Base-by-base conservation (phyloP, 2,888 invertebrate species). In the Ochropleura plecta region DNA sequence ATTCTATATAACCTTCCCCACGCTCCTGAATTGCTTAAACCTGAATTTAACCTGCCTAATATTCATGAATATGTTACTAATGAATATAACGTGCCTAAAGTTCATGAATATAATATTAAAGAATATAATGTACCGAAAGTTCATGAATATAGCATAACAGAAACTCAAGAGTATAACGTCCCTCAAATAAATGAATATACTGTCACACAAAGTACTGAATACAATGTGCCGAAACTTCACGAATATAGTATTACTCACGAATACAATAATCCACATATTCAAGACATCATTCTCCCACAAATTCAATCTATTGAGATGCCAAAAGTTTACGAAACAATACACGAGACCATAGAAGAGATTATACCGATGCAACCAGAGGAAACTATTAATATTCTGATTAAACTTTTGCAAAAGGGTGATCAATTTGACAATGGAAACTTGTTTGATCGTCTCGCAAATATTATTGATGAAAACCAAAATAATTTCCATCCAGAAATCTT, bases 281-380 rank as follows among this genome's bases (percentile, higher is more conserved):
- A 69, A 8, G 62, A 79, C n/a, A 75, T 75, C 48, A 42, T 74
- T 10, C 12, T 57, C 12, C 75, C 76, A 60, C 69, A 51, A 68
- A 3, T n/a, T 6, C 77, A 76, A 76, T 46, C 51, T 42, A 53
- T 60, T 42, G 46, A 76, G 2, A 46, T 68, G 14, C 79, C 80
- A 51, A 7, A 77, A 42, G 57, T 49, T 6, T 48, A 49, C n/a
- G 46, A 76, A 46, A 57, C 55, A 7, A 65, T 18, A 42, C 55
- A 55, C 5, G 60, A 80, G 51, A 59, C 62, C 14, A n/a, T 62
- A 40, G 49, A 71, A 20, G 42, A 70, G 12, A 6, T 9, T n/a
- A 70, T 9, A 60, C 76, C 70, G 44, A 20, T 76, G 46, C 63
- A 64, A 30, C 70, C 80, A 42, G 80, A 82, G 53, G 77, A 83